Conservation (phyloP, 2,888 invertebrate species). For the Platycheirus albimanus region DNA sequence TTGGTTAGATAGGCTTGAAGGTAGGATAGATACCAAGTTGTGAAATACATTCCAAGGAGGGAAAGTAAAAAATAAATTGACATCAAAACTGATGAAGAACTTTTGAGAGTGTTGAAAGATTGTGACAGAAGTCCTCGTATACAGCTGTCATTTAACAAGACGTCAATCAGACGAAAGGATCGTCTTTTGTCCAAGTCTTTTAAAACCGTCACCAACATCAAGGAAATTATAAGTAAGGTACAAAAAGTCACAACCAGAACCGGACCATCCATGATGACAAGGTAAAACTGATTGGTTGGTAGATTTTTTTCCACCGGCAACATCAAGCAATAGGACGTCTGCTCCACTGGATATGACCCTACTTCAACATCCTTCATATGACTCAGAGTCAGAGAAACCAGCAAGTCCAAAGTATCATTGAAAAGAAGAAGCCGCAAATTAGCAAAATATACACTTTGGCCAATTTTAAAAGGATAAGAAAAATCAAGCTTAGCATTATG, state of each 20-base stretch:
- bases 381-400: constrained; percentile 17
- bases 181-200: neutral
- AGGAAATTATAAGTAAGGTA: neutral
- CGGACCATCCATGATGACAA: neutral
- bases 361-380: neutral
- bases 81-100: constrained; percentile 12
- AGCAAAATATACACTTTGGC: constrained; percentile 6
- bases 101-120: constrained; percentile 17
- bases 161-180: neutral
- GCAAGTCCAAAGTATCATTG: constrained; percentile 41
- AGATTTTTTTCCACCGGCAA: constrained; percentile 36
- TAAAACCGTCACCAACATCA: neutral
- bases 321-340: constrained; percentile 27
- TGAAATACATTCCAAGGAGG: constrained; percentile 31
- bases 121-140: constrained; percentile 33
- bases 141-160: constrained; percentile 14
- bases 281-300: constrained; percentile 19
- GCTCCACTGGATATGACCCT: constrained; percentile 38
- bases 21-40: constrained; percentile 24
- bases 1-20: constrained; percentile 37
- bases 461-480: constrained; percentile 6
- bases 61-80: constrained; percentile 30
- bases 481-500: constrained; percentile 23
- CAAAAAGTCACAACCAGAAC: too few relatives aligned
- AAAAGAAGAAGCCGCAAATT: constrained; percentile 6